Percentiles rank a stretch among this genome's conserved stretches.
phyloP scores from a whole-genome alignment of 2,113 vertebrate genomes.

The Pelecanus crispus region DNA sequence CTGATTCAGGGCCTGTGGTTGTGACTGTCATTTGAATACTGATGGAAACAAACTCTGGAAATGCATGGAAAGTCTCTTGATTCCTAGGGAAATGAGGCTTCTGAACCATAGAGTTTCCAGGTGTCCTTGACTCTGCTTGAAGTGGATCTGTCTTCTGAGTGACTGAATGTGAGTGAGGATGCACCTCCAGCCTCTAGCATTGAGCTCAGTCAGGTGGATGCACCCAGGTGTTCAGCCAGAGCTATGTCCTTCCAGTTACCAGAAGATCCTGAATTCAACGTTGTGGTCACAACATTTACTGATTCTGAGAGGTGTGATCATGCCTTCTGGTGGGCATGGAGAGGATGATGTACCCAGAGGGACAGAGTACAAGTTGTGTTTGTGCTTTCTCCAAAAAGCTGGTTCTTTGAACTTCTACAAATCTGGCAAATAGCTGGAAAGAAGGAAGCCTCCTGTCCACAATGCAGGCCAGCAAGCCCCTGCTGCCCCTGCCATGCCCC shows the following conservation, averaged over 20 bases:
- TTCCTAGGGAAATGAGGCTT: background rate
- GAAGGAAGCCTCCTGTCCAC: background rate
- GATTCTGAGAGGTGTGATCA: background rate
- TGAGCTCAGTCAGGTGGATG: background rate
- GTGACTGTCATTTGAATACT: background rate
- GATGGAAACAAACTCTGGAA: background rate
- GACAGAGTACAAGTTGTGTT: background rate
- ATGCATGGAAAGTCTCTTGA: background rate
- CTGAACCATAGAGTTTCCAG: background rate
- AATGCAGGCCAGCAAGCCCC: background rate
- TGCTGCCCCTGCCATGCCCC: background rate
- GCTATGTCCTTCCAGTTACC: background rate
- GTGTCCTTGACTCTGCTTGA: background rate
- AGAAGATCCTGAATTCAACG: background rate
- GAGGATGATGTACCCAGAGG: background rate
- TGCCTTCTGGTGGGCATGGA: background rate
- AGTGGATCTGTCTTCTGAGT: background rate
- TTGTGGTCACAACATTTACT: fast-evolving
- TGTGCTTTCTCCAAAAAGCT: background rate
- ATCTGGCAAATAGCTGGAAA: background rate
- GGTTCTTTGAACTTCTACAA: background rate
- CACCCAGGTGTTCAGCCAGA: background rate
- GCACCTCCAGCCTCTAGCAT: background rate
- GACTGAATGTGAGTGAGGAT: background rate
- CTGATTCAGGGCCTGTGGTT: background rate